These are phyloP conservation scores for Craniophora ligustri DNA, from an alignment of 2,888 invertebrate species.

Conservation along the genomic window DNA sequence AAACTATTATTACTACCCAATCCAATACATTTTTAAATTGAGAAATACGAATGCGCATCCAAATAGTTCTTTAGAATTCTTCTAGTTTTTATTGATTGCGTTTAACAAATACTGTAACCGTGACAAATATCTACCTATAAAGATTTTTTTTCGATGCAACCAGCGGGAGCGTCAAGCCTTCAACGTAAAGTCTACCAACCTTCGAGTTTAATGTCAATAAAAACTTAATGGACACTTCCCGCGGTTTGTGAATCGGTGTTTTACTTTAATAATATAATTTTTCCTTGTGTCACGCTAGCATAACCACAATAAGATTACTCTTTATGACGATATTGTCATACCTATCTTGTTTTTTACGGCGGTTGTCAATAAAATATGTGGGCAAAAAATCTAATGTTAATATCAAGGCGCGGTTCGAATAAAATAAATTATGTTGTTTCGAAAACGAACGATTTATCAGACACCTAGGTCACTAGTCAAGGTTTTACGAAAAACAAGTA, in stretches of 20 bases:
- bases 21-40: constrained; percentile 23
- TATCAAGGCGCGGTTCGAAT: not conserved
- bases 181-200: no score
- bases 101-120: constrained; percentile 34
- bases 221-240: constrained; percentile 36
- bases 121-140: constrained; percentile 24
- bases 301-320: constrained; percentile 9
- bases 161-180: constrained; percentile 17
- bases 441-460: constrained; percentile 1
- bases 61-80: constrained; percentile 4
- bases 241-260: constrained; percentile 38
- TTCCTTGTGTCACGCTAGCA: constrained; percentile 21
- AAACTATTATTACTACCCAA: no score
- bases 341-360: not conserved
- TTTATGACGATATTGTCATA: not conserved
- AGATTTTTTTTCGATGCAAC: constrained; percentile 12
- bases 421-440: not conserved
- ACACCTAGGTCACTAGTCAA: not conserved
- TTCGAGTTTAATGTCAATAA: constrained; percentile 39
- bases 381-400: no score
- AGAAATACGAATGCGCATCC: not conserved
- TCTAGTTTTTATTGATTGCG: constrained; percentile 21
- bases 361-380: not conserved
- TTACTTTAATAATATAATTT: constrained; percentile 24
- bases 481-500: no score